Evolutionary conservation across 2,888 invertebrate genomes (phyloP), one percentile per base, ranked within the genome.

Genomic region (Ormyrus labotus): DNA sequence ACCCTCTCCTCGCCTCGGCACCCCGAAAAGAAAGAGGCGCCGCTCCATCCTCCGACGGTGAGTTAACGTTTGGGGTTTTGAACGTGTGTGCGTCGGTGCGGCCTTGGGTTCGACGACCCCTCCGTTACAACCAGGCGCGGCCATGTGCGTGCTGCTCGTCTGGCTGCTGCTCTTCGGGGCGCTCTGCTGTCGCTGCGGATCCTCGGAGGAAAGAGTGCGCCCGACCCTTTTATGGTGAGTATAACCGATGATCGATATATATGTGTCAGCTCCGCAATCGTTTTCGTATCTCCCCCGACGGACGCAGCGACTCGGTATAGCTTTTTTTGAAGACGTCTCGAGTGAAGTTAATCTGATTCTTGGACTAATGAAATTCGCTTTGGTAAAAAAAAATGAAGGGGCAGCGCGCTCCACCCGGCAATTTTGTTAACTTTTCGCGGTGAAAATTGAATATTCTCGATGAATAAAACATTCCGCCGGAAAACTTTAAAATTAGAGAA

Each of bases 221-320:
- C 85, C 88, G 6, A 87, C 87, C 5, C 86, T 90, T 69, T 83
- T 90, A 72, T 89, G 90, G 90, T 89, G 81, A 84, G 84, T 19
- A 19, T 84, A 61, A 53, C 4, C 8, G 50, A 67, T 64, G 61
- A 61, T 61, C 61, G 61, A 61, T 61, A 10, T 5, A 34, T 34
- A 19, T 19, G 2, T 13, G 13, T 13, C 34, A 3, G 0, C 34
- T 34, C 4, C 34, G 34, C 13, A 34, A 34, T 34, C 34, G 34
- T 34, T 34, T 34, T 34, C 34, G 34, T 4, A 34, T 3, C 3
- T 34, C 34, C 3, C 3, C 34, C 34, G 34, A 2, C 34, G 34
- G 34, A 34, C 34, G 34, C 34, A 4, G 34, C 34, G 34, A 34
- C 34, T 34, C 4, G 34, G 0, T 13, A 13, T 13, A 13, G 0